Evolutionary conservation across 2,797 vertebrate genomes (phyloP), one percentile per base, ranked within the genome.

Genomic region (Lepilemur septentrionalis): DNA sequence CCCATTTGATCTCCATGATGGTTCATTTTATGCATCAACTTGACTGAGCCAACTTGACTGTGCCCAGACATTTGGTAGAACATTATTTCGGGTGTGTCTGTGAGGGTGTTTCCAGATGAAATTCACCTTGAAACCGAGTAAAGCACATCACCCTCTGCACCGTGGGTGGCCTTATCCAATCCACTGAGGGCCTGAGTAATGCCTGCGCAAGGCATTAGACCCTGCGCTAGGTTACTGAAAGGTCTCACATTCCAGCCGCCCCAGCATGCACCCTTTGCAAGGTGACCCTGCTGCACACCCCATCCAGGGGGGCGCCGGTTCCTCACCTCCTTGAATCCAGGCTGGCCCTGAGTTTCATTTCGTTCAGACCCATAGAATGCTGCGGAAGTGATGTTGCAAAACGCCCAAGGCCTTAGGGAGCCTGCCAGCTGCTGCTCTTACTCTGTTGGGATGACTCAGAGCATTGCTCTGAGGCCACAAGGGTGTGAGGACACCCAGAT

Each of bases 271-370:
- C 23, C 38, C 23, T 65, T 35, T 55, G 10, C 76, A 55, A 48
- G 50, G 50, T 5, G 28, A 1, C 35, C 28, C 15, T 5, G 35
- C 50, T 43, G 25, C 32, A 17, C 6, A 10, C 4, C 48, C 10
- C 17, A 28, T n/a, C 8, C 2, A 50, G 32, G 48, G 57, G 9
- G 10, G 23, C 7, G 28, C 30, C 4, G 7, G n/a, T 20, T n/a
- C 22, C 46, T 46, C 61, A 25, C 4, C 22, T 0, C 0, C 32
- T 17, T 14, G 35, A 25, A 35, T 78, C 59, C 13, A 15, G 4
- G 25, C 46, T 50, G 46, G n/a, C 12, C 35, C n/a, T 52, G 43
- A 3, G 12, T 7, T 30, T 67, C 0, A 0, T 32, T 9, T 23
- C 0, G 3, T 57, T 57, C 25, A 57, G 23, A 12, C 50, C 18